Evolutionary conservation across 2,113 vertebrate genomes (phyloP), one percentile per base, ranked within the genome.

Genomic region (Tricholaema leucomelas): DNA sequence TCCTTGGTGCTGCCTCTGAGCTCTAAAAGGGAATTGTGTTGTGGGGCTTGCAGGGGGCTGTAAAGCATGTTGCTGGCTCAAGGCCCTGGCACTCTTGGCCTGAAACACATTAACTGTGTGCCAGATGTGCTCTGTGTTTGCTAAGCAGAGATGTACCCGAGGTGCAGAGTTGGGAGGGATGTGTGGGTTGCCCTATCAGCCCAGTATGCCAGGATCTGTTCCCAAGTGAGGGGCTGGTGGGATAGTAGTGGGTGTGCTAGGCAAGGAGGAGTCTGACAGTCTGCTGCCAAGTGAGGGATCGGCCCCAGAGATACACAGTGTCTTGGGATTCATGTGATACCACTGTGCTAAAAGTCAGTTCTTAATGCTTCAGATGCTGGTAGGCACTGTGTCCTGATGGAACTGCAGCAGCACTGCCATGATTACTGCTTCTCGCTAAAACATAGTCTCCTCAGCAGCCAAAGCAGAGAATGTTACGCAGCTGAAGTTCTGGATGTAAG

Each of bases 51-150:
- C 8, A 10, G 10, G 2, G 10, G 12, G 6, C 15, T 25, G 55
- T 17, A 5, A n/a, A 60, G 48, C 9, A 1, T 3, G 6, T 2
- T 48, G 25, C 27, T 30, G 16, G 4, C 20, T 48, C 12, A 4
- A 8, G 25, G 33, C 8, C 11, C 28, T 40, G 78, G 6, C 15
- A 15, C 5, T 10, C 0, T 0, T 20, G 10, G 17, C 30, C 28
- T 8, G 8, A 27, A 6, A 30, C 18, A 1, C 0, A 1, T 3
- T 56, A 21, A 3, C 5, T 0, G 3, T 1, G 0, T 9, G n/a
- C 24, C 13, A 9, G 27, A 4, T 18, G 35, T 18, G 31, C 10
- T 30, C 23, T 3, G 33, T 0, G 10, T 60, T 42, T 21, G 19
- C 31, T 21, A 56, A 40, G 46, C 50, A 10, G 27, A 17, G 18